Base-by-base conservation (phyloP, 2,888 invertebrate genomes). In the Atherix ibis region DNA sequence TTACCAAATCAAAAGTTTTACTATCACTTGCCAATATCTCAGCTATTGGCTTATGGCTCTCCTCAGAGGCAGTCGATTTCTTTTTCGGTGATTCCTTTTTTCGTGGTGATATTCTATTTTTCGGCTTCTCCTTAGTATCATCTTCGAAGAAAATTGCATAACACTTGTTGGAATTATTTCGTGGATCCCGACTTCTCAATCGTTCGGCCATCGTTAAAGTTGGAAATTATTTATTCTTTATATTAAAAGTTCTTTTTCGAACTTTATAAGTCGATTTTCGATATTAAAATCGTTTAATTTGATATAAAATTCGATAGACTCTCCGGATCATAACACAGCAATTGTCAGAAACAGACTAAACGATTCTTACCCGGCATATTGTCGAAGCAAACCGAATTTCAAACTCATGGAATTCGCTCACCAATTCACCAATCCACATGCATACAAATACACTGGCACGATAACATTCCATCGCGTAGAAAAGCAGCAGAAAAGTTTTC, bases 161-260 rank as follows among this genome's bases (percentile, higher is more conserved):
- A 33, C 39, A 41, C 34, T 41, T 41, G 32, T 39, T 41, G 28
- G 38, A 31, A 34, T 39, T 39, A 27, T 33, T 35, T 4, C 32
- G 34, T n/a, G 34, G 27, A 30, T 37, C 41, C 25, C 41, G 39
- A 27, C 35, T 34, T 26, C 37, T 29, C 24, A 39, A 28, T 27
- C 41, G 31, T 19, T 41, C 34, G 18, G 34, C 38, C 40, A 40
- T 40, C 27, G n/a, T n/a, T n/a, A n/a, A n/a, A n/a, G n/a, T n/a
- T n/a, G n/a, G n/a, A n/a, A n/a, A n/a, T n/a, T n/a, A n/a, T n/a
- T n/a, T n/a, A n/a, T n/a, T n/a, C n/a, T n/a, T n/a, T n/a, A n/a
- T n/a, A n/a, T n/a, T n/a, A n/a, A n/a, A n/a, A n/a, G n/a, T n/a
- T n/a, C n/a, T n/a, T n/a, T n/a, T n/a, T n/a, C n/a, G n/a, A n/a